These are phyloP conservation scores for Leiothrix lutea DNA, from an alignment of 2,113 vertebrate species.

Conservation along the genomic window DNA sequence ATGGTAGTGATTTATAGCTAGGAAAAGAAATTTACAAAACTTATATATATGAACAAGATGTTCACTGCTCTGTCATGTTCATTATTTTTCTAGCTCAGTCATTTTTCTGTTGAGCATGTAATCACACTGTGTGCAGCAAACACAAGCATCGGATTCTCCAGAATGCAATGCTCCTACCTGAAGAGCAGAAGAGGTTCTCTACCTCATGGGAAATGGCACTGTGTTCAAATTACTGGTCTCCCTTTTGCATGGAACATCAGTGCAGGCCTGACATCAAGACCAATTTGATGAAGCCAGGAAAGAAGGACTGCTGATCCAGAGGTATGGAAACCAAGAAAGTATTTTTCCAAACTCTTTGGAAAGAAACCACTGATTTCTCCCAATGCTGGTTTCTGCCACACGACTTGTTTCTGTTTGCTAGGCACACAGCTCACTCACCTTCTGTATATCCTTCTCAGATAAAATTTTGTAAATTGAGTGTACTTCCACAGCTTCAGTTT, in stretches of 20 bases:
- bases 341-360: neutral
- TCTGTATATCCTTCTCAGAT: neutral
- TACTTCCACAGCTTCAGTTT: neutral
- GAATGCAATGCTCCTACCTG: neutral
- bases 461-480: neutral
- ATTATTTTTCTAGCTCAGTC: neutral
- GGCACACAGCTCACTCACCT: neutral
- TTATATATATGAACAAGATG: neutral
- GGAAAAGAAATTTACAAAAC: neutral
- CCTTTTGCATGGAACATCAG: neutral
- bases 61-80: neutral
- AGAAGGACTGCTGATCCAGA: neutral
- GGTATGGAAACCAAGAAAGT: neutral
- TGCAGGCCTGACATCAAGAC: neutral
- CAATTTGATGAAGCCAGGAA: neutral
- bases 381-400: neutral
- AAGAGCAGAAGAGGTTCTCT: neutral
- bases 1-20: neutral
- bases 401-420: neutral
- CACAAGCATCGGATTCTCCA: neutral
- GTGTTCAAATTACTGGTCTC: neutral
- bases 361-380: neutral
- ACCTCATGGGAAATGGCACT: neutral
- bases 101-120: neutral
- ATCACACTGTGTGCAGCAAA: neutral